Base-by-base conservation (phyloP, 2,113 vertebrate species). In the Carettochelys insculpta region DNA sequence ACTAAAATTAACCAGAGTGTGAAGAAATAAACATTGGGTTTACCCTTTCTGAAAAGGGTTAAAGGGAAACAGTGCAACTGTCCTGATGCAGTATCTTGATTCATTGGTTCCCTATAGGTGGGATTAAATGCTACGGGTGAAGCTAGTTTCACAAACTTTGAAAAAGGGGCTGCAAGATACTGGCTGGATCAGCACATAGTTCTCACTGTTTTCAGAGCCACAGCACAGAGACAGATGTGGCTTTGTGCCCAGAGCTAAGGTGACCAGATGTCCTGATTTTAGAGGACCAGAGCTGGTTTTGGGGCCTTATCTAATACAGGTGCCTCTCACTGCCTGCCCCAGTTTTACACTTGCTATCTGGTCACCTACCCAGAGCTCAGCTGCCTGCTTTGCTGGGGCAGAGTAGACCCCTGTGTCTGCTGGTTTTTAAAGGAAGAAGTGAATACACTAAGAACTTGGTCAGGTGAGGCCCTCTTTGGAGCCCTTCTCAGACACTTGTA, bases 81-180 rank as follows among this genome's bases (percentile, higher is more conserved):
- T 92, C 10, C 45, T 50, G 75, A 6, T 14, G 20, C 3, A 47
- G 68, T 8, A 3, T 16, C 34, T 13, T 17, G 20, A 68, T 68
- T 68, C 10, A 81, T 81, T 58, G 77, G 54, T 5, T 47, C 54
- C 38, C 53, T 29, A 48, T 17, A 45, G 47, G 16, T 14, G 9
- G 47, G 25, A 19, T 19, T 9, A 51, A 53, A 14, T 1, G 41
- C 48, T 38, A n/a, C 34, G 16, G n/a, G 85, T 17, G 12, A 14
- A 76, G 53, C 58, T 80, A 34, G 58, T 7, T 43, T 45, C 50
- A 29, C 7, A 53, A 47, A 38, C 29, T 5, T 2, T 24, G 68
- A 2, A 0, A n/a, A n/a, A 51, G 54, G 31, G 0, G 3, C 1
- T 1, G 76, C 12, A 79, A 0, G 1, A 5, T 22, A 0, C 47